These are phyloP conservation scores for Eupithecia tripunctaria DNA, from an alignment of 2,888 invertebrate genomes.

Conservation along the genomic window DNA sequence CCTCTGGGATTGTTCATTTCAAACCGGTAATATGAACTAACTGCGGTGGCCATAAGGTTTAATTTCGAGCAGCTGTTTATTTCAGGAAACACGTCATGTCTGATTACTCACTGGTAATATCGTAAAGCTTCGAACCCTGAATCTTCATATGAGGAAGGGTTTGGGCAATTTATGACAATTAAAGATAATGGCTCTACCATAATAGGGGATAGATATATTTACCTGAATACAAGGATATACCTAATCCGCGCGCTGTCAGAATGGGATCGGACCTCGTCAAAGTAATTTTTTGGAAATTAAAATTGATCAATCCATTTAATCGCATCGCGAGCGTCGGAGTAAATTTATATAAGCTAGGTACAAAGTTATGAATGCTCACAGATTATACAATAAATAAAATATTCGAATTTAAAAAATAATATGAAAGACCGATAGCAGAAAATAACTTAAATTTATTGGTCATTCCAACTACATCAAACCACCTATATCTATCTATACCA, in stretches of 20 bases:
- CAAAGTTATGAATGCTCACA: too few relatives aligned
- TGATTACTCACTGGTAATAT: constrained; percentile 48
- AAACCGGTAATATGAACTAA: constrained; percentile 18
- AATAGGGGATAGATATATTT: not conserved
- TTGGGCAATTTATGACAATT: constrained; percentile 37
- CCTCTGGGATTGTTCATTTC: constrained; percentile 24
- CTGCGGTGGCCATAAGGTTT: constrained; percentile 18
- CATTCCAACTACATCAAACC: too few relatives aligned
- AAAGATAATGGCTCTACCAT: not conserved
- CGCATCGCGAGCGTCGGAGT: too few relatives aligned
- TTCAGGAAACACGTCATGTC: constrained; percentile 40
- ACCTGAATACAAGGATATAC: not conserved
- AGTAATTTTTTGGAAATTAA: not conserved
- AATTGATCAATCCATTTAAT: not conserved
- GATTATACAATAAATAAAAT: too few relatives aligned
- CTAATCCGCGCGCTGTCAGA: not conserved
- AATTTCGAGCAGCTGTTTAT: constrained; percentile 30
- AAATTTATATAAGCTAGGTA: not conserved
- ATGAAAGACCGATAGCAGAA: too few relatives aligned
- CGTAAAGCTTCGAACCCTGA: constrained; percentile 34
- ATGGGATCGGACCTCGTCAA: not conserved
- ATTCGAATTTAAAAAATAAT: too few relatives aligned
- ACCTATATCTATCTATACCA: too few relatives aligned
- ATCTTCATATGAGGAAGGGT: constrained; percentile 29
- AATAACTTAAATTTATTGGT: too few relatives aligned